Conservation (phyloP, 2,888 invertebrate species). For the Mimachlamys varia region DNA sequence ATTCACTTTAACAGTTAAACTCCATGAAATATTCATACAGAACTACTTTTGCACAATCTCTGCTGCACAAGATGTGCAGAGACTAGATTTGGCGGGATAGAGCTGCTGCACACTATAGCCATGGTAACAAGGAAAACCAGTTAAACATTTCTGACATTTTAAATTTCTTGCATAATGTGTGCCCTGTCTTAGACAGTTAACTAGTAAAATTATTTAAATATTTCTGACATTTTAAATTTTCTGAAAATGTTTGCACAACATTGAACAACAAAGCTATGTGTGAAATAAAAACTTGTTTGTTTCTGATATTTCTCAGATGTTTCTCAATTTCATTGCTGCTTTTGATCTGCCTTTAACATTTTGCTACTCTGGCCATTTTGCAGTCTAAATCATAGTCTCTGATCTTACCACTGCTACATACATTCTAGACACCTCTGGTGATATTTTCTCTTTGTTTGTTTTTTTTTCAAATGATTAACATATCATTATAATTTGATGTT, state of each 20-base stretch:
- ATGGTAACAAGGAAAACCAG: neutral
- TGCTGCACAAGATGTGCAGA: constrained; percentile 34
- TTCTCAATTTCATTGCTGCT: neutral
- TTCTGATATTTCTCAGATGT: neutral
- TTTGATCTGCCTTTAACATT: too few species aligned
- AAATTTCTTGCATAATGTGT: constrained; percentile 29
- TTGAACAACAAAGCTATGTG: neutral
- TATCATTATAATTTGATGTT: too few species aligned
- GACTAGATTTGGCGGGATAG: constrained; percentile 9
- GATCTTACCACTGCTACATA: too few species aligned
- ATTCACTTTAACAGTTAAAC: constrained; percentile 29
- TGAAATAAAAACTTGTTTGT: neutral
- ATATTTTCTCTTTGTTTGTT: too few species aligned
- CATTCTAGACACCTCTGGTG: too few species aligned
- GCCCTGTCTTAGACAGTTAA: constrained; percentile 25
- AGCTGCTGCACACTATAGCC: constrained; percentile 21
- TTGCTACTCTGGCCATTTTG: too few species aligned
- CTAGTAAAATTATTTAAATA: constrained; percentile 23
- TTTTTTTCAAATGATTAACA: too few species aligned
- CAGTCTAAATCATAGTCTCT: too few species aligned
- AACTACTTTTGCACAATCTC: constrained; percentile 28
- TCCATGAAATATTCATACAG: constrained; percentile 36
- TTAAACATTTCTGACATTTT: constrained; percentile 36
- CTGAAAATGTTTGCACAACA: constrained; percentile 6
- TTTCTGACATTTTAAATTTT: constrained; percentile 7